These are phyloP conservation scores for Mellilla xanthometata DNA, from an alignment of 2,888 invertebrate species.

Conservation along the genomic window DNA sequence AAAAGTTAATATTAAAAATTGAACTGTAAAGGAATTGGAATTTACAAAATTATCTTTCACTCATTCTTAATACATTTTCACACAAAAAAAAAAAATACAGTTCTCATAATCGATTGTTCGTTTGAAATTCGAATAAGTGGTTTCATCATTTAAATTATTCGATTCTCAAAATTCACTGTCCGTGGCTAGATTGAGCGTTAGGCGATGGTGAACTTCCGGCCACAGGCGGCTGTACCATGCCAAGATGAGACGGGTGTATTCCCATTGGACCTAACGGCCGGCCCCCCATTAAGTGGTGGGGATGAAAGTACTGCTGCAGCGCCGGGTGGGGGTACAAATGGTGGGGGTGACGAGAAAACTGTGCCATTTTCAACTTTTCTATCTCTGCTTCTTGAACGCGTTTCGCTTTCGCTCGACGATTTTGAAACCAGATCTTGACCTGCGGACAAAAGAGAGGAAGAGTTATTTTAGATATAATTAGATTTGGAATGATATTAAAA, in stretches of 20 bases:
- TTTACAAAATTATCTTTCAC: no score
- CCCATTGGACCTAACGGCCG: conserved; percentile 75
- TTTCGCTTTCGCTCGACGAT: conserved; percentile 97
- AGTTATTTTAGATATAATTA: no score
- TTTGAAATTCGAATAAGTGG: background rate
- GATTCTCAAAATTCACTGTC: conserved; percentile 36
- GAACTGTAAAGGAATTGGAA: no score
- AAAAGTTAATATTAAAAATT: no score
- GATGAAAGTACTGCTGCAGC: conserved; percentile 84
- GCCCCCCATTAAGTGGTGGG: conserved; percentile 81
- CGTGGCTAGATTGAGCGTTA: conserved; percentile 53
- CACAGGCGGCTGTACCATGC: conserved; percentile 74
- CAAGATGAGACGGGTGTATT: conserved; percentile 57
- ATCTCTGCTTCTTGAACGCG: conserved; percentile 98
- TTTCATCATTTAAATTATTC: background rate
- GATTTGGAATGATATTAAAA: conserved; percentile 1
- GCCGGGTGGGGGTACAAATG: conserved; percentile 82
- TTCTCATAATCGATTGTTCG: no score
- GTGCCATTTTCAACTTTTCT: conserved; percentile 95
- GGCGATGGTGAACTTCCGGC: conserved; percentile 69
- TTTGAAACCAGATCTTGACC: conserved; percentile 97
- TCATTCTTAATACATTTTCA: no score
- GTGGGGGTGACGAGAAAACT: conserved; percentile 84
- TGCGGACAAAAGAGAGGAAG: conserved; percentile 67
- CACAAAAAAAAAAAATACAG: no score